Evolutionary conservation across 2,113 vertebrate genomes (phyloP).

Genomic region (Panthera tigris): DNA sequence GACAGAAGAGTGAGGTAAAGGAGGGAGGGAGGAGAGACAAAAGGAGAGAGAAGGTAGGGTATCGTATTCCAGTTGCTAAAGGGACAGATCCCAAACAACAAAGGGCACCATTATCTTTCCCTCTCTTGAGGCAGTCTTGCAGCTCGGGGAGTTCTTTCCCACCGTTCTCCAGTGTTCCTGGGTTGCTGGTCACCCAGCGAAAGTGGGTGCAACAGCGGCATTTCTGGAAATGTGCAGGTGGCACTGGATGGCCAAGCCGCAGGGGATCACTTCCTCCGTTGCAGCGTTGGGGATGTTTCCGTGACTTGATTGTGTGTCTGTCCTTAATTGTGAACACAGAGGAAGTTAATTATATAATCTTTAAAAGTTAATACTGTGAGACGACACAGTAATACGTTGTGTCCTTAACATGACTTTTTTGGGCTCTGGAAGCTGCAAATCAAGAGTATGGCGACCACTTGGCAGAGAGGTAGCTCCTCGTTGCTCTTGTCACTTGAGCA

Average conservation of each 20-base stretch:
- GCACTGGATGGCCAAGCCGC: too few species aligned
- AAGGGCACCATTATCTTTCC: background rate
- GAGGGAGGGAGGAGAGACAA: background rate
- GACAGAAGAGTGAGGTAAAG: background rate
- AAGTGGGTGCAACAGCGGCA: rapidly evolving
- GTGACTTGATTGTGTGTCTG: background rate
- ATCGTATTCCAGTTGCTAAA: background rate
- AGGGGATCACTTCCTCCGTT: background rate
- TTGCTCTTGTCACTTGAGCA: rapidly evolving
- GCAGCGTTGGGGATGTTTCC: background rate
- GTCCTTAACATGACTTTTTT: background rate
- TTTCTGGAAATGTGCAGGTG: background rate
- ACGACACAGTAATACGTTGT: too few species aligned
- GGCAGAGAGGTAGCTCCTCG: background rate
- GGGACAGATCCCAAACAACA: background rate
- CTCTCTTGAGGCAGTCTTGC: background rate
- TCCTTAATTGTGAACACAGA: background rate
- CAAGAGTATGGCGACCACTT: too few species aligned
- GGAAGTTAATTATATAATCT: rapidly evolving
- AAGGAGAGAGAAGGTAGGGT: background rate
- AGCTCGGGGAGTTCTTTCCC: background rate
- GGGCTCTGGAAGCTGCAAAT: background rate
- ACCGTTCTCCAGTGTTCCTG: rapidly evolving
- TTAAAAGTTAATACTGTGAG: background rate
- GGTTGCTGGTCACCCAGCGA: background rate